Base-by-base conservation (phyloP, 92 coral and sea anemone genomes). In the Metridium senile region DNA sequence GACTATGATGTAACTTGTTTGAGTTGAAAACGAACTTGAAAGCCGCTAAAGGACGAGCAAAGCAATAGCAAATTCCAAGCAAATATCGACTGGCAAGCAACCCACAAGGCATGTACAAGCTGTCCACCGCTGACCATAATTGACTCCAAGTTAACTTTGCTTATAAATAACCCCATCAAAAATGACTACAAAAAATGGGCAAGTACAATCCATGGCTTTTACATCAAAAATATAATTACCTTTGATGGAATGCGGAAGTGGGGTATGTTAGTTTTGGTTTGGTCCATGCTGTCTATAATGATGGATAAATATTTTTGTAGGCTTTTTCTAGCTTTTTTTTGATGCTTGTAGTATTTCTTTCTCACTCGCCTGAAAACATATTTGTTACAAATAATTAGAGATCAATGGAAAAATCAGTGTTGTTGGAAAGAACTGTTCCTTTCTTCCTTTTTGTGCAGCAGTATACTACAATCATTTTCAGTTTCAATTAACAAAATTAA, bases 231-330 rank as follows among this genome's bases (percentile, higher is more conserved):
- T n/a, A n/a, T n/a, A n/a, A n/a, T n/a, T 54, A 53, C 75, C 75
- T 77, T 77, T 19, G 82, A 77, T 45, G 70, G 57, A 47, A 77
- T 71, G 30, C 62, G 57, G 31, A 77, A 77, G 53, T 77, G 75
- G 29, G 56, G 75, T 46, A 77, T 67, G 75, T 77, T 77, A 0
- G 74, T 77, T 53, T 66, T 67, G 23, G 67, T 58, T 9, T 61
- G 71, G 54, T 77, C 82, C 75, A 77, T 77, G 0, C 82, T 75
- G 9, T 66, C 67, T n/a, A 62, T 77, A 18, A 77, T 77, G 27
- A 77, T 33, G 51, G 82, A 67, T 66, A 77, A 18, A 62, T 66
- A 77, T 39, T 49, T 66, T 20, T 26, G 23, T 1, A 67, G 66
- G 46, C 49, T 26, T 45, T 45, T 77, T 43, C 75, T 47, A 26